Conservation (phyloP, 2,113 vertebrate species). For the Tauraco erythrolophus region DNA sequence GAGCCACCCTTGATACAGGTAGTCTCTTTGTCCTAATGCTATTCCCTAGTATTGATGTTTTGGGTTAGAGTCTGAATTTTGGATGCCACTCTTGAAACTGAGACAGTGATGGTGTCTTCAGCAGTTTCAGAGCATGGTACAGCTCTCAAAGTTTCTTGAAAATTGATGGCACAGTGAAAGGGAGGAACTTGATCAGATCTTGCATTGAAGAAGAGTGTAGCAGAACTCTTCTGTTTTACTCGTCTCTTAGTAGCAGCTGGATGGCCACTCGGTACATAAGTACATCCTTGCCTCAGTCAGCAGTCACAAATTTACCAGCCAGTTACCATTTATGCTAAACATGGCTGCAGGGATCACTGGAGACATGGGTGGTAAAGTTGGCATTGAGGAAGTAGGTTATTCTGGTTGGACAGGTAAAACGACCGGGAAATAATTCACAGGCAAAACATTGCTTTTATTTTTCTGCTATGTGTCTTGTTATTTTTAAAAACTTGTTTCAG, state of each 20-base stretch:
- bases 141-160: background rate
- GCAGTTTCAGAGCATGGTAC: background rate
- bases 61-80: background rate
- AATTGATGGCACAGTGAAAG: background rate
- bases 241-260: background rate
- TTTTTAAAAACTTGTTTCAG: background rate
- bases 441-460: background rate
- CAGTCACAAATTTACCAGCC: background rate
- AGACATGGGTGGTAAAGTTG: background rate
- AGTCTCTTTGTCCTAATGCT: background rate
- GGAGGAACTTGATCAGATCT: background rate
- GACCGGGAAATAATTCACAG: background rate
- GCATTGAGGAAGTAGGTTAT: background rate
- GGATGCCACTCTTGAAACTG: background rate
- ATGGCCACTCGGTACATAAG: rapidly evolving
- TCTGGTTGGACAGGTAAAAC: background rate
- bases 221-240: background rate
- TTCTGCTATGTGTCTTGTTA: background rate
- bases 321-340: background rate
- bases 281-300: background rate
- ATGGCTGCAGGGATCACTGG: background rate
- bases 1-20: background rate
- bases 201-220: background rate
- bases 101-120: background rate
- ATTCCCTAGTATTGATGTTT: background rate